These are phyloP conservation scores for Diacarnus erythraeanus DNA, from an alignment of 37 sponge, comb jelly and placozoan species.

Conservation along the genomic window DNA sequence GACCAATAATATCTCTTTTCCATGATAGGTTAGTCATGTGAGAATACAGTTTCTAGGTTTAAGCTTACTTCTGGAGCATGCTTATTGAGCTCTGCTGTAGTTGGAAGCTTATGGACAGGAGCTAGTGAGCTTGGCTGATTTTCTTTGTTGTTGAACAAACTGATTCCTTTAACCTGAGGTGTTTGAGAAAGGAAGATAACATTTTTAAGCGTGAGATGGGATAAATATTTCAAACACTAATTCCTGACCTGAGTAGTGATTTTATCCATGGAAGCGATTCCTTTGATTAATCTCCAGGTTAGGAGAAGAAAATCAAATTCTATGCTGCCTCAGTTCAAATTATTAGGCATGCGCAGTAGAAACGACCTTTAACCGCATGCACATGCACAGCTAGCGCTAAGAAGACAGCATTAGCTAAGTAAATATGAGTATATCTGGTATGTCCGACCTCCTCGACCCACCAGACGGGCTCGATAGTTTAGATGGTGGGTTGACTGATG, in stretches of 20 bases:
- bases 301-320: not conserved
- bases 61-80: too few relatives aligned
- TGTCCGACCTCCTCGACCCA: slow-evolving; percentile 4
- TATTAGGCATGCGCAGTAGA: slow-evolving; percentile 17
- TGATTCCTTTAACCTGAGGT: slow-evolving; percentile 33
- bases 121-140: not conserved
- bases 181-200: not conserved
- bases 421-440: slow-evolving; percentile 4
- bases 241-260: slow-evolving; percentile 33
- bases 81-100: too few relatives aligned
- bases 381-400: not conserved
- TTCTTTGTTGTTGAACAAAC: slow-evolving; percentile 3
- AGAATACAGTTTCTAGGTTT: too few relatives aligned
- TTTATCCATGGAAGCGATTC: not conserved
- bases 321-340: too few relatives aligned
- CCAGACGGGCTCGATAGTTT: slow-evolving; percentile 15
- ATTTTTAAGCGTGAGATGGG: not conserved
- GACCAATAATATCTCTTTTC: too few relatives aligned
- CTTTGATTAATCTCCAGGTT: not conserved
- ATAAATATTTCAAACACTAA: not conserved
- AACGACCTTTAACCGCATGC: not conserved
- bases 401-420: not conserved
- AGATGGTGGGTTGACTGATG: slow-evolving; percentile 21
- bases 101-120: too few relatives aligned
- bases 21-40: too few relatives aligned